A percentile compares a stretch with the other conserved stretches of the same genome.
Evolutionary conservation across 1,140 invertebrate genomes (phyloP).

Genomic region (Microplitis mediator): DNA sequence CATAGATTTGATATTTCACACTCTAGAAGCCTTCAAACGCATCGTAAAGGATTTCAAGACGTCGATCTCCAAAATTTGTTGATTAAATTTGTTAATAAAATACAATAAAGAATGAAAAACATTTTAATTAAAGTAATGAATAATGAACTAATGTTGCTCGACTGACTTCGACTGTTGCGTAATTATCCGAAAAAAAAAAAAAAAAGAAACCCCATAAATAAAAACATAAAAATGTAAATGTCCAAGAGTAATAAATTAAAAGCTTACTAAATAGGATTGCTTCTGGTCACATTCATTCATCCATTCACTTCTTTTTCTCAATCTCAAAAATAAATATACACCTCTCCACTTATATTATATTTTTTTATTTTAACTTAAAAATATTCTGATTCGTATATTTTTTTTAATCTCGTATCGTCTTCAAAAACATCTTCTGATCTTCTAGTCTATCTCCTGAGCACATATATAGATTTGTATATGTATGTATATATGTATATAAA

Average conservation of each 20-base stretch:
- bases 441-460: neutral
- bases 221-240: neutral
- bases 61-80: too few relatives aligned
- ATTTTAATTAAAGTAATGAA: too few relatives aligned
- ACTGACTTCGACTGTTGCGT: neutral
- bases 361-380: too few relatives aligned
- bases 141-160: too few relatives aligned
- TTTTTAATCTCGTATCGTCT: too few relatives aligned
- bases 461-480: neutral
- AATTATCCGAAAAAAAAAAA: neutral
- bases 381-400: too few relatives aligned
- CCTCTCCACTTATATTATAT: too few relatives aligned
- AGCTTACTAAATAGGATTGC: neutral
- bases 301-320: neutral
- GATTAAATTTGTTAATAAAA: too few relatives aligned
- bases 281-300: constrained; percentile 2
- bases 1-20: too few relatives aligned
- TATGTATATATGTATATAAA: neutral
- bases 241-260: neutral
- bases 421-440: neutral
- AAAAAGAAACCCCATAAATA: neutral
- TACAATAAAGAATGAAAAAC: too few relatives aligned
- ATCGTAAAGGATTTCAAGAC: too few relatives aligned
- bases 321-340: neutral
- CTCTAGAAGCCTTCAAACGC: too few relatives aligned